phyloP scores from a whole-genome alignment of 2,113 vertebrate genomes.

The Anthoscopus minutus region DNA sequence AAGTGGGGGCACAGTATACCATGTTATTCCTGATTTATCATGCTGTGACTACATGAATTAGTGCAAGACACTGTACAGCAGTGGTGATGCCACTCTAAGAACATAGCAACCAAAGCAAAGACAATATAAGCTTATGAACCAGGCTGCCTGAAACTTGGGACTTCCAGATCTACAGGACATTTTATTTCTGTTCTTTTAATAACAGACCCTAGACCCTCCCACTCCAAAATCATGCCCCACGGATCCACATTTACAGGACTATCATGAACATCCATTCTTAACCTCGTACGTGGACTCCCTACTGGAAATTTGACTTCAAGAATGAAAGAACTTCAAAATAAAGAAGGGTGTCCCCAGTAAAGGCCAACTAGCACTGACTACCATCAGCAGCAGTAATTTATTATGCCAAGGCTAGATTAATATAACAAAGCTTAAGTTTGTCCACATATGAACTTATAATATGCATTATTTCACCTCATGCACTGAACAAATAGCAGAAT shows the following conservation, averaged over 20 bases:
- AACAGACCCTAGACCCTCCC: not conserved
- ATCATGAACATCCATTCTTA: not conserved
- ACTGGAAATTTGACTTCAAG: not conserved
- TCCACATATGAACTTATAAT: not conserved
- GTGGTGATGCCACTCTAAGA: not conserved
- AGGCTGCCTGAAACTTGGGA: not conserved
- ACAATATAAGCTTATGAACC: not conserved
- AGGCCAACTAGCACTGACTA: not conserved
- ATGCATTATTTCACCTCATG: not conserved
- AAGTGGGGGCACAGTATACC: not conserved
- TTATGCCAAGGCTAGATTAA: not conserved
- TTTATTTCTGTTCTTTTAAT: not conserved
- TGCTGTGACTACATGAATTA: not conserved
- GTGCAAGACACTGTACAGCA: not conserved
- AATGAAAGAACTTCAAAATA: not conserved
- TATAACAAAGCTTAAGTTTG: not conserved
- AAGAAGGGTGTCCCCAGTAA: not conserved
- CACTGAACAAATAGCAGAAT: not conserved
- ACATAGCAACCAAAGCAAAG: not conserved
- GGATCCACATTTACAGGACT: not conserved
- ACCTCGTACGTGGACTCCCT: fast-evolving
- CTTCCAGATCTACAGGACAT: not conserved
- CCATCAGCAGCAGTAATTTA: not conserved
- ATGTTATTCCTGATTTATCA: not conserved
- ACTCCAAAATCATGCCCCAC: not conserved